Conservation (phyloP, 2,113 vertebrate genomes). For the Capreolus pygargus region DNA sequence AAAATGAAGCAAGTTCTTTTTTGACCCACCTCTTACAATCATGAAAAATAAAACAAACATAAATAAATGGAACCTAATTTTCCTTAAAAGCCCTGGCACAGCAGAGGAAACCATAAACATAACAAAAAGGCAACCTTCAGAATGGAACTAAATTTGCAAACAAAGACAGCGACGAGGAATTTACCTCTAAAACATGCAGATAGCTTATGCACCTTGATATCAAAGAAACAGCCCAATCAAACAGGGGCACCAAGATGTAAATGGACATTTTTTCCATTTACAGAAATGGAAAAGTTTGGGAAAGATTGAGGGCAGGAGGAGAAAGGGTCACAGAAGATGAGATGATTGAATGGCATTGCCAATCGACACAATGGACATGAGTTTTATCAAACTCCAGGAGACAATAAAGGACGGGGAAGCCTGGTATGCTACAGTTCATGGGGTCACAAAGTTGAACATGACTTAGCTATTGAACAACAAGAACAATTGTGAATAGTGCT, state of each 20-base stretch:
- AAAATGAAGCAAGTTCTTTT: not conserved
- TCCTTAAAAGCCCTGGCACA: fast-evolving
- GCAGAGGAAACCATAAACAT: not conserved
- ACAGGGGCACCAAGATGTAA: not conserved
- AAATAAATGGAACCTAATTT: not conserved
- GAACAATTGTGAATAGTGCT: not conserved
- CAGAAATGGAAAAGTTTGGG: not conserved
- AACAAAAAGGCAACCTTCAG: not conserved
- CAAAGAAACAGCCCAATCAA: not conserved
- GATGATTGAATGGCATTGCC: not conserved
- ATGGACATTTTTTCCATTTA: not conserved
- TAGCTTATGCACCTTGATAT: not conserved
- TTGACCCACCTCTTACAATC: not conserved
- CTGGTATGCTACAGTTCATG: not conserved
- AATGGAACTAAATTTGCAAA: not conserved
- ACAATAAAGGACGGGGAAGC: not conserved
- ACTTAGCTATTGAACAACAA: not conserved
- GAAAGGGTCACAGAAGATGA: not conserved
- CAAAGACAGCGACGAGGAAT: not conserved
- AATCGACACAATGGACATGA: not conserved
- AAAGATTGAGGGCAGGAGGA: not conserved
- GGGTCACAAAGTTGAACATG: not conserved
- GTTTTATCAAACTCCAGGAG: not conserved
- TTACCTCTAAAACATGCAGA: not conserved
- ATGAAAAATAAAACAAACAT: not conserved